A percentile compares a stretch with the other conserved stretches of the same genome.
These are phyloP conservation scores for Trachelus stipa DNA, from an alignment of 2,888 invertebrate species.

Conservation along the genomic window DNA sequence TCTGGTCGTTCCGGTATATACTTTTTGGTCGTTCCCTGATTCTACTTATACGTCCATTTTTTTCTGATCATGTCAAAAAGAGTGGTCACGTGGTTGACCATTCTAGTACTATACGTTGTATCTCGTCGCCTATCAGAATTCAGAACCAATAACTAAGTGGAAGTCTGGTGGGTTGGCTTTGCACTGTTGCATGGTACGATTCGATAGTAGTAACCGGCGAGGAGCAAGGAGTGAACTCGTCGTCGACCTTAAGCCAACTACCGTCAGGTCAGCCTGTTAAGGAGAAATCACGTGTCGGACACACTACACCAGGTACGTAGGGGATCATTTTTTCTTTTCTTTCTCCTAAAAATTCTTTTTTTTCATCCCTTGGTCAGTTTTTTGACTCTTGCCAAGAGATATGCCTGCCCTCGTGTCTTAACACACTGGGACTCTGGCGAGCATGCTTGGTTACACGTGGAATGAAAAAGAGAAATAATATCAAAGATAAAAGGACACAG, in stretches of 20 bases:
- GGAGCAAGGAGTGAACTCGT: conserved; percentile 54
- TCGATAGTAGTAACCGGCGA: conserved; percentile 65
- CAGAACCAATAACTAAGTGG: conserved; percentile 49
- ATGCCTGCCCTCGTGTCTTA: neutral
- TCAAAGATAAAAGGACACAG: neutral
- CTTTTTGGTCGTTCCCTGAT: neutral
- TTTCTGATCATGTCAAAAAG: neutral
- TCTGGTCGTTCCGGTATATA: too few relatives aligned
- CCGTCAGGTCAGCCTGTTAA: conserved; percentile 71
- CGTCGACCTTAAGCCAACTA: conserved; percentile 69
- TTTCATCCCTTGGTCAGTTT: neutral
- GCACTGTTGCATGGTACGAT: conserved; percentile 67
- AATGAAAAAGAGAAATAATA: neutral
- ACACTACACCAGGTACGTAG: conserved; percentile 63
- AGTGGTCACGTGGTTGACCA: neutral
- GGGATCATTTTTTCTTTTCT: neutral
- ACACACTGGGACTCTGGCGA: neutral
- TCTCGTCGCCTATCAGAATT: conserved; percentile 6
- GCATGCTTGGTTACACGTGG: neutral
- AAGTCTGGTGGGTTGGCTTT: conserved; percentile 65
- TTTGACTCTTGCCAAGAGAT: neutral
- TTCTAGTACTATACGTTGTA: neutral
- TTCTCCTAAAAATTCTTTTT: neutral
- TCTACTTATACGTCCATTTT: neutral
- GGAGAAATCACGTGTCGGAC: conserved; percentile 69